Conservation (phyloP, 92 coral and sea anemone species). For the Porites cylindrica region DNA sequence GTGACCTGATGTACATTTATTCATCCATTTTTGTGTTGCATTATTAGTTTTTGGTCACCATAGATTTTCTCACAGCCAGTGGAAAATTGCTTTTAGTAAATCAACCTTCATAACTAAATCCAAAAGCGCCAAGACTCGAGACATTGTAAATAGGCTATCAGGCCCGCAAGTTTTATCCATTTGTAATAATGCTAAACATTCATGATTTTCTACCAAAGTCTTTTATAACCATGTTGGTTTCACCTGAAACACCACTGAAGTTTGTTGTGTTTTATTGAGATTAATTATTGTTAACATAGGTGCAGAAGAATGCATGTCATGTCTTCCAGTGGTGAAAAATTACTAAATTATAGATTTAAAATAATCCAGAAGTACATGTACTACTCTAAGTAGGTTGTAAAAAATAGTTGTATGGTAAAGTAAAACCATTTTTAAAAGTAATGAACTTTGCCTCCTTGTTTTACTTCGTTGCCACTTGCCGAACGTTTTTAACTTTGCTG, state of each 20-base stretch:
- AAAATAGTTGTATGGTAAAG: constrained; percentile 42
- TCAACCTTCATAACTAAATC: not conserved
- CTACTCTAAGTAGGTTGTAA: constrained; percentile 32
- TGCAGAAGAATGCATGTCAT: not conserved
- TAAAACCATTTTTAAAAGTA: constrained; percentile 27
- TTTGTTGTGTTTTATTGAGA: constrained; percentile 19
- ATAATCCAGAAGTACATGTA: constrained; percentile 12
- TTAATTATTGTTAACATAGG: not conserved
- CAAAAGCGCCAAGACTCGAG: constrained; percentile 1
- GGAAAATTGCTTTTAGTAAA: constrained; percentile 20
- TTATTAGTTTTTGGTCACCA: not conserved
- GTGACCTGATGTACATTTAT: not conserved
- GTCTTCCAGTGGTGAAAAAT: constrained; percentile 21
- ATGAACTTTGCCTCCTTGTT: too few relatives aligned
- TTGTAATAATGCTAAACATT: constrained; percentile 43
- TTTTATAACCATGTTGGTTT: constrained; percentile 9
- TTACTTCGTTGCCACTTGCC: not conserved
- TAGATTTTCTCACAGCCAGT: not conserved
- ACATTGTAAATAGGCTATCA: constrained; percentile 39
- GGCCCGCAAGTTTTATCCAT: constrained; percentile 28
- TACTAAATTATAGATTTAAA: constrained; percentile 14
- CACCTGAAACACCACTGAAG: not conserved
- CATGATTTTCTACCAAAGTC: constrained; percentile 39
- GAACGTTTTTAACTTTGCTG: too few relatives aligned
- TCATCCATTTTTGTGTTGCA: not conserved